Conservation (phyloP, 2,113 vertebrate genomes). For the Thinocorus orbignyianus region DNA sequence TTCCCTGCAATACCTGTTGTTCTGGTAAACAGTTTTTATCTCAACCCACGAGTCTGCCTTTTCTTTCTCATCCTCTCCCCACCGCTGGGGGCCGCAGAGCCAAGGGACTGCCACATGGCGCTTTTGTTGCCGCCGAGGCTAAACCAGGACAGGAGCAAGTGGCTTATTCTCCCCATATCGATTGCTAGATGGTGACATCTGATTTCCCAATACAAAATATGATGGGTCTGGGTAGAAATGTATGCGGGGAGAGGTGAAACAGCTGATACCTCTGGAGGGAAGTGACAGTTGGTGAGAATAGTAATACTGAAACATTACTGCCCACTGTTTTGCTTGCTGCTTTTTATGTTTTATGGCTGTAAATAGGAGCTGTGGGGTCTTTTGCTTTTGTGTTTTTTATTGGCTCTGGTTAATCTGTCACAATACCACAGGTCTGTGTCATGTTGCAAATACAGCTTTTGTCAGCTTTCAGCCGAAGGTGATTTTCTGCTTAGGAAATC, state of each 20-base stretch:
- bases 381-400: background rate
- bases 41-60: too few relatives aligned
- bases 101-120: too few relatives aligned
- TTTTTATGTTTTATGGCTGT: background rate
- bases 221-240: fast-evolving
- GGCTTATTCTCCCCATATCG: background rate
- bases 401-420: background rate
- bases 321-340: background rate
- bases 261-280: fast-evolving
- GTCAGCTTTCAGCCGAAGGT: background rate
- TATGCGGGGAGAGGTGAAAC: background rate
- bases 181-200: background rate
- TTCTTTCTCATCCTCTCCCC: too few relatives aligned
- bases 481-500: background rate
- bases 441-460: background rate
- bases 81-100: too few relatives aligned
- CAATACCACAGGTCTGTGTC: background rate
- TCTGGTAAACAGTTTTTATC: too few relatives aligned
- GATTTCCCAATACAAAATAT: background rate
- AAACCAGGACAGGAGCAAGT: too few relatives aligned
- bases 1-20: too few relatives aligned
- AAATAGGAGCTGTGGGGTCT: background rate
- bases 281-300: background rate
- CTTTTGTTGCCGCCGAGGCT: too few relatives aligned
- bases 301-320: background rate